Base-by-base conservation (phyloP, 2,797 vertebrate species). In the Sebastes vulpes region DNA sequence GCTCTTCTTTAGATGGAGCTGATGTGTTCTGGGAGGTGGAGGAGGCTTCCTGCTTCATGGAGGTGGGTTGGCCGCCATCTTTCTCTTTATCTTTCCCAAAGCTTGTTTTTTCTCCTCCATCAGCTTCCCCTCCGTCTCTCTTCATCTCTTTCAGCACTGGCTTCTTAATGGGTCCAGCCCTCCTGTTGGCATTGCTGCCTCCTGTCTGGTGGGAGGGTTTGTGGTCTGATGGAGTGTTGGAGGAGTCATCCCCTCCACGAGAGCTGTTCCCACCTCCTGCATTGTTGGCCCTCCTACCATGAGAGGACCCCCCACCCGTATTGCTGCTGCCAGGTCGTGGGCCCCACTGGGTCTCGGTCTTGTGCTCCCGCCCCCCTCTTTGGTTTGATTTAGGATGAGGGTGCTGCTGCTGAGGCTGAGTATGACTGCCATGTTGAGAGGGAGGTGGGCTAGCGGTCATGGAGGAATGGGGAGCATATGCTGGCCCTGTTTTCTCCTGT, bases 301-400 rank as follows among this genome's bases (percentile, higher is more conserved):
- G 96, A 42, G 90, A 92, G 38, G 92, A 87, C 6, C 86, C 92
- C 21, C 77, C 96, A 86, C 77, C 94, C 58, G 87, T 85, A 32
- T 75, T 96, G 85, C 95, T 96, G 87, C 93, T 96, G 79, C 97
- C 97, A 3, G 98, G 97, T 4, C 98, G 95, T 3, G 98, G 98
- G 8, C 98, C 98, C 98, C 98, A 99, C 42, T 98, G 97, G 1
- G 98, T 98, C 86, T 98, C 98, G 0, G 97, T 98, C 90, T 97
- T 98, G 89, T 96, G 97, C 66, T 98, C 98, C 6, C 97, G 83
- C 53, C 96, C 94, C 82, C 96, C 95, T 85, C 96, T 89, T 90
- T 92, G 90, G 96, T 93, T 94, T 54, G 92, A 66, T 75, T 97
- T 97, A 52, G 95, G 95, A 80, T 97, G 94, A 32, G 94, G 90